Conservation (phyloP, 2,113 vertebrate species). For the Macquaria australasica region DNA sequence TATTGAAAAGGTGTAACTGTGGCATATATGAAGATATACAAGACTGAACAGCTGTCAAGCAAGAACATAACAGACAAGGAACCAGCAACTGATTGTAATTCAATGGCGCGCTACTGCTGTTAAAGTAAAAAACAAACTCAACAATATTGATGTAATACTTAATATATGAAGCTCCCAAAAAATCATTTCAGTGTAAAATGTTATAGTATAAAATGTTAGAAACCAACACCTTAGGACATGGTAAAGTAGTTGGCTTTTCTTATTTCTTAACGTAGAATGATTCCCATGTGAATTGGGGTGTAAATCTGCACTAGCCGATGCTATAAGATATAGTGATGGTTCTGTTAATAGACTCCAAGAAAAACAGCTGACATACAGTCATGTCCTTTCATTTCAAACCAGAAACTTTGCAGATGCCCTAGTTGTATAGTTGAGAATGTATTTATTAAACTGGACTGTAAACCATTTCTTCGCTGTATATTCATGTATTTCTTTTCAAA, state of each 20-base stretch:
- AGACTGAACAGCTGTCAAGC: neutral
- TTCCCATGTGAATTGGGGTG: neutral
- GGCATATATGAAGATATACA: constrained; percentile 28
- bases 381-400: constrained; percentile 39
- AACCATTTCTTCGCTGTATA: constrained; percentile 27
- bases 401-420: neutral
- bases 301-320: neutral
- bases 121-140: neutral
- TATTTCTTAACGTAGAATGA: neutral
- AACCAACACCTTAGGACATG: neutral
- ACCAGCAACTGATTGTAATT: neutral
- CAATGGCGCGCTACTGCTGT: neutral
- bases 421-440: constrained; percentile 39
- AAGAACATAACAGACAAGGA: neutral
- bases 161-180: constrained; percentile 1
- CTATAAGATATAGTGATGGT: neutral
- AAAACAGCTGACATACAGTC: neutral
- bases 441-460: constrained; percentile 57
- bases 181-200: neutral
- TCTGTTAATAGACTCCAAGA: constrained; percentile 1
- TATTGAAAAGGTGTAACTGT: neutral
- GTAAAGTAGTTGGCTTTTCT: neutral
- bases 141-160: neutral
- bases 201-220: neutral
- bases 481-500: neutral